Evolutionary conservation across 1,140 invertebrate genomes (phyloP).

Genomic region (Psilanteris sp.): DNA sequence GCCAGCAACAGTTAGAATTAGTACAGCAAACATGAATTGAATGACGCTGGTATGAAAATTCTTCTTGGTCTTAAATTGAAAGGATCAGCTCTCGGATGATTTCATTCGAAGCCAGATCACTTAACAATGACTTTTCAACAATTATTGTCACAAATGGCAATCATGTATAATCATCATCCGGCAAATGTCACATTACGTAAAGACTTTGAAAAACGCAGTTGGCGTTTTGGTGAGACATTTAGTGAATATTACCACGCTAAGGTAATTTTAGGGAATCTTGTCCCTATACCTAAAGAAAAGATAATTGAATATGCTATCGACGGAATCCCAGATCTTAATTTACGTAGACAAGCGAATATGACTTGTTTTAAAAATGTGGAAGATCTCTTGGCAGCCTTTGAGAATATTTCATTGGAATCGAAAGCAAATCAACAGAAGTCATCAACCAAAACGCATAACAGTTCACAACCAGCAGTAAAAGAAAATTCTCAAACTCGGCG

Average conservation of each 20-base stretch:
- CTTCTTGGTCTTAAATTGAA: constrained; percentile 6
- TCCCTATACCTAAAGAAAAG: constrained; percentile 9
- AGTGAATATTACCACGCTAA: constrained; percentile 32
- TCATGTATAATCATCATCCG: constrained; percentile 21
- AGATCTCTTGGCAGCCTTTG: too few species aligned
- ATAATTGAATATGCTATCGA: constrained; percentile 35
- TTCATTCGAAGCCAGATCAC: constrained; percentile 28
- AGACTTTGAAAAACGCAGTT: constrained; percentile 21
- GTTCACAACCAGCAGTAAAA: neutral
- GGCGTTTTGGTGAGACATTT: constrained; percentile 1
- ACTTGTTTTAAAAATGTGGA: neutral
- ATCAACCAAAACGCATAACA: neutral
- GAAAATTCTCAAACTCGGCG: too few species aligned
- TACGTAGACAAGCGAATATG: constrained; percentile 29
- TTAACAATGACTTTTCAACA: constrained; percentile 1
- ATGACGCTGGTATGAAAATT: constrained; percentile 19
- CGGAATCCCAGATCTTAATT: constrained; percentile 11
- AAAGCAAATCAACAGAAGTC: constrained; percentile 7
- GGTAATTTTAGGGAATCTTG: constrained; percentile 21
- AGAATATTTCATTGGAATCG: too few species aligned
- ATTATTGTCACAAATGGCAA: neutral
- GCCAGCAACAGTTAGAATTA: constrained; percentile 3
- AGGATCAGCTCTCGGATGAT: constrained; percentile 7
- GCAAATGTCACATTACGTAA: neutral
- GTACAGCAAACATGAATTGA: constrained; percentile 4